Conservation (phyloP, 2,797 vertebrate genomes). For the Helicolenus hilgendorfi region DNA sequence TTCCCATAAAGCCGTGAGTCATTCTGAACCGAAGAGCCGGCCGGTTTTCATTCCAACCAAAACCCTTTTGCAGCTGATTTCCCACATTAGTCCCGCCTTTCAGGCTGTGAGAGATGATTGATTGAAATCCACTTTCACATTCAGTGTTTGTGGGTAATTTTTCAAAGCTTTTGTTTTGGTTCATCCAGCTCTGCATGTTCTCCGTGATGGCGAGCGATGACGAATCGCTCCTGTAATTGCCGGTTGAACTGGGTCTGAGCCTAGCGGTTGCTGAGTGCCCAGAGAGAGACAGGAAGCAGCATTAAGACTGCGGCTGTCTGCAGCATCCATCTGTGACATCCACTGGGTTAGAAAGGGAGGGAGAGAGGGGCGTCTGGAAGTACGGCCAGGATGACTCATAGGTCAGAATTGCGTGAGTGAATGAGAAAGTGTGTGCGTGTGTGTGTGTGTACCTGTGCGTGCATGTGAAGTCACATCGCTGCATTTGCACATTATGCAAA, state of each 20-base stretch:
- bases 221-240: constrained; percentile 70
- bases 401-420: constrained; percentile 73
- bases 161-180: constrained; percentile 37
- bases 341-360: constrained; percentile 31
- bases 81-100: background rate
- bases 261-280: constrained; percentile 81
- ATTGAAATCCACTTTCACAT: constrained; percentile 9
- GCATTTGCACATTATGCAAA: constrained; percentile 48
- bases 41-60: background rate
- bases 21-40: background rate
- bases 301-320: constrained; percentile 78
- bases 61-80: constrained; percentile 12
- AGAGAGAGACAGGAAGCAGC: constrained; percentile 81
- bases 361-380: constrained; percentile 36
- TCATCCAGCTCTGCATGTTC: background rate
- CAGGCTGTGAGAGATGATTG: background rate
- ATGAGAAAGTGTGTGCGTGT: constrained; percentile 21
- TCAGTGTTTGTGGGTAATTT: background rate
- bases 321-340: constrained; percentile 74
- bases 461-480: background rate
- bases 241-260: constrained; percentile 54
- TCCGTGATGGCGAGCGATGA: constrained; percentile 22
- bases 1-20: constrained; percentile 38
- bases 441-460: constrained; percentile 6
- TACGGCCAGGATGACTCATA: constrained; percentile 83